Conservation (phyloP, 2,888 invertebrate species). For the Omphaloscelis lunosa region DNA sequence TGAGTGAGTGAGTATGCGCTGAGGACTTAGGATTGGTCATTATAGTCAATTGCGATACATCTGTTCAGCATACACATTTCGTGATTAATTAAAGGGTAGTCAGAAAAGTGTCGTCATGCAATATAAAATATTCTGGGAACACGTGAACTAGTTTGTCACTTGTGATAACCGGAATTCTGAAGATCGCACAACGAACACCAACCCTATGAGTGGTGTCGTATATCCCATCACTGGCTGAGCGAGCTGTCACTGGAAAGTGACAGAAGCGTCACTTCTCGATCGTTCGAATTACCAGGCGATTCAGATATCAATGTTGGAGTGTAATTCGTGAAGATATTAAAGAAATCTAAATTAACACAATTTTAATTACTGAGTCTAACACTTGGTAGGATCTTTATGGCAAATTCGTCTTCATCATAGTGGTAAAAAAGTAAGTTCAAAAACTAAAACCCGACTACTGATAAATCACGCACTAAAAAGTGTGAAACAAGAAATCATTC, state of each 20-base stretch:
- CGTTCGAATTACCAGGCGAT: neutral
- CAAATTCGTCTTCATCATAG: neutral
- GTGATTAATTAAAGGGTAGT: neutral
- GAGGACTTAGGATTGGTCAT: conserved; percentile 14
- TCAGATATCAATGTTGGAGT: neutral
- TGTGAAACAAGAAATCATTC: too few relatives aligned
- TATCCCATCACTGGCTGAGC: neutral
- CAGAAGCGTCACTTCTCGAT: neutral
- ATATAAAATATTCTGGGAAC: neutral
- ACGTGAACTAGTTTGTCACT: neutral
- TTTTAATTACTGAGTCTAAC: neutral
- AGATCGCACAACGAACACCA: neutral
- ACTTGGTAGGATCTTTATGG: neutral
- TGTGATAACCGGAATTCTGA: neutral
- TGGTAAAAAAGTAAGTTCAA: too few relatives aligned
- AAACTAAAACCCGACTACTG: too few relatives aligned
- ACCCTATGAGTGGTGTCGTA: too few relatives aligned
- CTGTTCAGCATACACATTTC: neutral
- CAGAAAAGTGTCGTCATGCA: neutral
- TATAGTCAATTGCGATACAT: neutral
- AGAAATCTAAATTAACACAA: neutral
- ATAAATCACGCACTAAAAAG: too few relatives aligned
- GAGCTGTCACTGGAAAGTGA: neutral
- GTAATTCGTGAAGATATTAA: neutral
- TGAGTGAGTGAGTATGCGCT: conserved; percentile 18